A percentile compares a stretch with the other conserved stretches of the same genome.
Conservation (phyloP, 2,113 vertebrate genomes). For the Lycocorax pyrrhopterus region DNA sequence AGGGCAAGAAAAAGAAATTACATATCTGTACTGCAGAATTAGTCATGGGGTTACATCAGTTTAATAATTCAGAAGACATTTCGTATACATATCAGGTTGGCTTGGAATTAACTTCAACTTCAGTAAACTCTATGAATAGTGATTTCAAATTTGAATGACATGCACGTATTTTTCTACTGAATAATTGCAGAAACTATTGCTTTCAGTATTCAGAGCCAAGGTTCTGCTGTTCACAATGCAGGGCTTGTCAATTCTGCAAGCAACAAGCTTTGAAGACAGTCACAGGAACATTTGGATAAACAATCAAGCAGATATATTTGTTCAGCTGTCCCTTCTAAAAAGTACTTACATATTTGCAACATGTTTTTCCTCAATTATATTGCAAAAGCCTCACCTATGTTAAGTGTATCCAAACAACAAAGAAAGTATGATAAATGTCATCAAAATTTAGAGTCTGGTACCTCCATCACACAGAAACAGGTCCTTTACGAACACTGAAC, state of each 20-base stretch:
- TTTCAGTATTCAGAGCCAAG: background rate
- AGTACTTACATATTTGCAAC: background rate
- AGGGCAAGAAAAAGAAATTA: background rate
- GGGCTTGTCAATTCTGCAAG: constrained; percentile 12
- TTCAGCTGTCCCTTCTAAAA: constrained; percentile 10
- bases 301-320: background rate
- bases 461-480: background rate
- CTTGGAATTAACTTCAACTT: background rate
- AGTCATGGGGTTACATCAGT: background rate
- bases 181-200: background rate
- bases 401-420: background rate
- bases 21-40: background rate
- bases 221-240: background rate
- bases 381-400: background rate
- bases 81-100: background rate
- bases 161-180: background rate
- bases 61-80: constrained; percentile 7
- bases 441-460: background rate
- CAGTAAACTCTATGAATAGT: background rate
- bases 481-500: background rate
- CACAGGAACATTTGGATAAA: constrained; percentile 30
- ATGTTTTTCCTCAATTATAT: background rate
- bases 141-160: background rate
- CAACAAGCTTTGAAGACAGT: background rate
- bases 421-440: background rate